Evolutionary conservation across 1,140 invertebrate species (phyloP).

Genomic region (Nylanderia fulva): DNA sequence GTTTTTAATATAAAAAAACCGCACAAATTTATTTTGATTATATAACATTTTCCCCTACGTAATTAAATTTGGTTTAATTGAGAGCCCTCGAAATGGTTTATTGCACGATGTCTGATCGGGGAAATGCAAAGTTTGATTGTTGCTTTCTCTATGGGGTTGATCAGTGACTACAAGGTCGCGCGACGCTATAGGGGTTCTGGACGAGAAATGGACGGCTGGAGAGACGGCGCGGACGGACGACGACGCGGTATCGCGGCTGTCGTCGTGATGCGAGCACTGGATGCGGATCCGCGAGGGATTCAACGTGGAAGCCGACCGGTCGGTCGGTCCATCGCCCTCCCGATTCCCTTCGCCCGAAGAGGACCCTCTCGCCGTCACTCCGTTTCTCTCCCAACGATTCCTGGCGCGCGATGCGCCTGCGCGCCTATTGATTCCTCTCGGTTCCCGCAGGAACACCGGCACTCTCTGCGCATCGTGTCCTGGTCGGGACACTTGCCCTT

Average conservation of each 20-base stretch:
- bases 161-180: conserved; percentile 13
- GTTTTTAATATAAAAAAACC: no score
- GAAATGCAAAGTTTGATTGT: background rate
- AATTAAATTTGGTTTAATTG: no score
- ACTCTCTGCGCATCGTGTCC: conserved; percentile 48
- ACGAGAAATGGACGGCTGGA: conserved; percentile 46
- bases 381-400: conserved; percentile 10
- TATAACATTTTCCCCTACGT: no score
- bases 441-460: conserved; percentile 78
- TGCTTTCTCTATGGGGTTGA: background rate
- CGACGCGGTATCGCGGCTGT: conserved; percentile 70
- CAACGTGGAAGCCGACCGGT: conserved; percentile 81
- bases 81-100: no score
- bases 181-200: background rate
- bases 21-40: no score
- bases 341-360: conserved; percentile 57
- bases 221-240: conserved; percentile 30
- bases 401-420: conserved; percentile 79
- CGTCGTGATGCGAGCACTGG: conserved; percentile 80
- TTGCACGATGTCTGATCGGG: background rate
- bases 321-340: conserved; percentile 44
- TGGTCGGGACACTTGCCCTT: conserved; percentile 21
- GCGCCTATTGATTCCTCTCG: conserved; percentile 83
- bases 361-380: conserved; percentile 48
- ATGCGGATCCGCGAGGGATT: conserved; percentile 83